Evolutionary conservation across 2,888 invertebrate species (phyloP).

Genomic region (Acleris laterana): DNA sequence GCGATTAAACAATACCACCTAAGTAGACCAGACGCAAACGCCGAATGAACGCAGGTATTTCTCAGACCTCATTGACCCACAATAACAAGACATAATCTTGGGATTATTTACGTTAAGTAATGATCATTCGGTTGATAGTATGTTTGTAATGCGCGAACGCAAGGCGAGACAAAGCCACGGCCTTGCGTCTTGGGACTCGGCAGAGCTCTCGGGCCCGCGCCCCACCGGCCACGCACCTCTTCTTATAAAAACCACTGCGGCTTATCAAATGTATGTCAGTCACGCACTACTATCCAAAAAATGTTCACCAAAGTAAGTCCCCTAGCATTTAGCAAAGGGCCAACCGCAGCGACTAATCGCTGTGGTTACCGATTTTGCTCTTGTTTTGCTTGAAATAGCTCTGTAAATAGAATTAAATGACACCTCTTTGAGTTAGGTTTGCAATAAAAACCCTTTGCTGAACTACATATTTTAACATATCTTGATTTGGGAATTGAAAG

Average conservation of each 20-base stretch:
- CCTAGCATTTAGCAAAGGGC: slow-evolving; percentile 43
- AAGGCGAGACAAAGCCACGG: slow-evolving; percentile 69
- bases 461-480: slow-evolving; percentile 13
- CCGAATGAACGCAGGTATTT: slow-evolving; percentile 21
- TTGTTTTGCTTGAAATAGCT: slow-evolving; percentile 17
- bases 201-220: slow-evolving; percentile 69
- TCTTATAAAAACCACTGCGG: slow-evolving; percentile 79
- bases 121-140: slow-evolving; percentile 67
- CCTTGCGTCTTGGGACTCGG: slow-evolving; percentile 69
- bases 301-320: slow-evolving; percentile 79
- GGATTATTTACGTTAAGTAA: slow-evolving; percentile 72
- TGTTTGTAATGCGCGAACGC: slow-evolving; percentile 71
- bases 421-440: slow-evolving; percentile 23
- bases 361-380: slow-evolving; percentile 19
- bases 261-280: slow-evolving; percentile 76
- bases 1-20: slow-evolving; percentile 17
- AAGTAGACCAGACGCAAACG: slow-evolving; percentile 27
- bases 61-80: slow-evolving; percentile 54
- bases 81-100: slow-evolving; percentile 62
- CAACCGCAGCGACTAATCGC: slow-evolving; percentile 41
- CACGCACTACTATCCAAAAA: slow-evolving; percentile 71
- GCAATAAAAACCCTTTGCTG: slow-evolving; percentile 12
- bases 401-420: slow-evolving; percentile 34
- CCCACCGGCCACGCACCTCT: slow-evolving; percentile 59
- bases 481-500: slow-evolving; percentile 22